Percentiles rank a stretch among this genome's conserved stretches.
phyloP scores from a whole-genome alignment of 2,797 vertebrate genomes.

The Triplophysa yarkandensis region DNA sequence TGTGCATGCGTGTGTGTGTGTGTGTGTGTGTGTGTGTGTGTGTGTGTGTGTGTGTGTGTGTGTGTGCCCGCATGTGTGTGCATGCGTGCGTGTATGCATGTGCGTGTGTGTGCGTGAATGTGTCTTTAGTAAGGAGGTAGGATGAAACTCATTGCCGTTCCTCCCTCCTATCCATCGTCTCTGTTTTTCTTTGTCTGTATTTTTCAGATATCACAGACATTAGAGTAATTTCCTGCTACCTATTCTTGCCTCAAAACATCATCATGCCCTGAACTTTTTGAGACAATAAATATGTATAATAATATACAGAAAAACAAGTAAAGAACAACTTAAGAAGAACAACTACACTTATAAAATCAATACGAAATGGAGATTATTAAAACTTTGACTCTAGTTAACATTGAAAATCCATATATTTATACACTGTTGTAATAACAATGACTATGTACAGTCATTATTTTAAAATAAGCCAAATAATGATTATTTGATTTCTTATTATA shows the following conservation, averaged over 20 bases:
- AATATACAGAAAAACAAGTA: constrained; percentile 28
- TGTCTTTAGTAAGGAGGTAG: constrained; percentile 16
- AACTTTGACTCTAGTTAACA: background rate
- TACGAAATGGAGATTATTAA: background rate
- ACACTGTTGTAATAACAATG: background rate
- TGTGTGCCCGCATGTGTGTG: constrained; percentile 56
- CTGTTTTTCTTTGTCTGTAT: constrained; percentile 51
- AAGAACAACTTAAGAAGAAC: background rate
- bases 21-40: constrained; percentile 50
- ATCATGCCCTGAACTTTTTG: constrained; percentile 21
- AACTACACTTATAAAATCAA: background rate
- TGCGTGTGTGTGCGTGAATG: constrained; percentile 45
- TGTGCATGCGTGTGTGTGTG: constrained; percentile 50
- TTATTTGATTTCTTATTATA: background rate
- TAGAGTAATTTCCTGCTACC: constrained; percentile 59
- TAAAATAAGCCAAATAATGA: background rate
- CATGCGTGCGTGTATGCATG: constrained; percentile 21
- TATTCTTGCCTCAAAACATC: constrained; percentile 32
- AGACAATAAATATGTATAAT: constrained; percentile 39
- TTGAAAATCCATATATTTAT: background rate
- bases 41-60: constrained; percentile 19
- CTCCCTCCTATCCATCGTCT: constrained; percentile 36
- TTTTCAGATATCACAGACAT: constrained; percentile 43
- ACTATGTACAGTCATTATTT: background rate
- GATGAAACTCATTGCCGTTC: constrained; percentile 28